Base-by-base conservation (phyloP, 2,888 invertebrate species). In the Leptopilina myrica region DNA sequence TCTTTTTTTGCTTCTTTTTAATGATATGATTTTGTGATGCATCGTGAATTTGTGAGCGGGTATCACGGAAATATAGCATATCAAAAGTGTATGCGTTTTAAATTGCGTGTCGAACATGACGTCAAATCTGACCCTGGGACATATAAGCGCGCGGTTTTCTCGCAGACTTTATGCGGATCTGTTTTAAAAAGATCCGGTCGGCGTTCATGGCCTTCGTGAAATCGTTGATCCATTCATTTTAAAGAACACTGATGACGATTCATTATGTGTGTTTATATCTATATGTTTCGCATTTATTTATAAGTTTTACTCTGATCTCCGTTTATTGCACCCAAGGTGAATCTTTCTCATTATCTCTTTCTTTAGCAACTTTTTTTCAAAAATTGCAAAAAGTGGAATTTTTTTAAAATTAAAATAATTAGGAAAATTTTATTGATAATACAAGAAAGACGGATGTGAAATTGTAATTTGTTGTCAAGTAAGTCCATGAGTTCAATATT, bases 121-220 rank as follows among this genome's bases (percentile, higher is more conserved):
- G 91, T 91, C 90, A 91, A 90, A 87, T 88, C 87, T 89, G 90
- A 90, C 90, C 91, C 90, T 91, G 90, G 33, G 53, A 53, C 20
- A 69, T 69, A 53, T 12, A 49, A 49, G 49, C 49, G 49, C 53
- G 69, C 49, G 49, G 11, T 49, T 69, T 67, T 69, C 49, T 49
- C 49, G 5, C 14, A 69, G 49, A 53, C 69, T 49, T 46, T 59
- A 59, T 69, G 49, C 26, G 20, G 69, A 69, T 69, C 15, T 67
- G n/a, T 33, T 65, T 43, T 49, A 49, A 49, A 49, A 43, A 65
- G 66, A 79, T 67, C 62, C 62, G 64, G 77, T 49, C 49, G 43
- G 49, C 43, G 56, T 7, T 12, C 49, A 6, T 33, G 77, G 43
- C 49, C 75, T 78, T 75, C 56, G 56, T 3, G 8, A 7, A 69